Evolutionary conservation across 2,113 vertebrate genomes (phyloP).

Genomic region (Pterophyllum scalare): DNA sequence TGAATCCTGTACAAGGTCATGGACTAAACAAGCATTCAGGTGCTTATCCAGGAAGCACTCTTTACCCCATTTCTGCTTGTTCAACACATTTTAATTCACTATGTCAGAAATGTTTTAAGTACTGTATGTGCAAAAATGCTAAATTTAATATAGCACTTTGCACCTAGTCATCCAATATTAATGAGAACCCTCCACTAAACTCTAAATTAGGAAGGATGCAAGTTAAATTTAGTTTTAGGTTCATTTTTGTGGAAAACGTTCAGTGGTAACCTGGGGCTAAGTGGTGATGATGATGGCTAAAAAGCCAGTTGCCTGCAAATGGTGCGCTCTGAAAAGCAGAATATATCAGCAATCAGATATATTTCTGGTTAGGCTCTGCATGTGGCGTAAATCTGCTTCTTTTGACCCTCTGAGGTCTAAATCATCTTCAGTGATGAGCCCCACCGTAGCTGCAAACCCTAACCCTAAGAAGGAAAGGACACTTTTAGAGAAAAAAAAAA

Average conservation of each 20-base stretch:
- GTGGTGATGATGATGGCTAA: not conserved
- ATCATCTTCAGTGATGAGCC: not conserved
- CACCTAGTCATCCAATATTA: not conserved
- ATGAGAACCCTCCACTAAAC: not conserved
- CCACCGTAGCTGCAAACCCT: not conserved
- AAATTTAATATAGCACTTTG: not conserved
- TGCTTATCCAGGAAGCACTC: not conserved
- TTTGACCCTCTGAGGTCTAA: not conserved
- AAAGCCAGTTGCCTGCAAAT: not conserved
- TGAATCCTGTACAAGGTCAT: constrained; percentile 1
- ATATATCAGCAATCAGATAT: not conserved
- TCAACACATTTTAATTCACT: not conserved
- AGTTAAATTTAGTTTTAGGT: not conserved
- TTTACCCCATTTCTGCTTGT: not conserved
- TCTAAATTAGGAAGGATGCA: not conserved
- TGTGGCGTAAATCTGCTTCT: not conserved
- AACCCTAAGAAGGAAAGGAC: not conserved
- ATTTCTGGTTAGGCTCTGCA: not conserved
- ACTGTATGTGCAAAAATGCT: not conserved
- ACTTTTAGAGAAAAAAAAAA: not conserved
- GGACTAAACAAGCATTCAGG: not conserved
- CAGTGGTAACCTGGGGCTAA: not conserved
- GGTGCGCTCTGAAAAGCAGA: not conserved
- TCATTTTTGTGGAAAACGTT: not conserved
- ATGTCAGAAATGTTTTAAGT: not conserved